A percentile compares a stretch with the other conserved stretches of the same genome.
These are phyloP conservation scores for Crocallis elinguaria DNA, from an alignment of 2,888 invertebrate genomes.

Conservation along the genomic window DNA sequence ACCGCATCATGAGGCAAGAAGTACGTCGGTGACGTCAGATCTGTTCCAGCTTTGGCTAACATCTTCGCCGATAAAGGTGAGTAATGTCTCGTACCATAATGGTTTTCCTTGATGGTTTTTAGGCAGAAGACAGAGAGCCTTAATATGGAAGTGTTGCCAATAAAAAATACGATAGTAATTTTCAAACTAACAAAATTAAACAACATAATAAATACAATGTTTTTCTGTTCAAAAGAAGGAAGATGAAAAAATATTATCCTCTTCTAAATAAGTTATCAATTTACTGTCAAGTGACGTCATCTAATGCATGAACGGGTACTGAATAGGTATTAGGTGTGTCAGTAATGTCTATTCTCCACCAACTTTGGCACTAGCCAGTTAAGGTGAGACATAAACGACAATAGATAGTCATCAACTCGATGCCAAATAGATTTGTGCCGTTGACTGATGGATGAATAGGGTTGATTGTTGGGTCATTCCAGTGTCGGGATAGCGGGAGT, in stretches of 20 bases:
- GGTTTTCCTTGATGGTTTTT: neutral
- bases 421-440: neutral
- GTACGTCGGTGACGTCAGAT: conserved; percentile 92
- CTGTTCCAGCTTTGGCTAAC: conserved; percentile 94
- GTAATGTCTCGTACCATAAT: conserved; percentile 48
- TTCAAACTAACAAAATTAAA: too few species aligned
- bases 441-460: neutral
- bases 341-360: neutral
- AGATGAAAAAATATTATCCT: too few species aligned
- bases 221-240: too few species aligned
- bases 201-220: too few species aligned
- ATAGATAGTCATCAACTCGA: neutral
- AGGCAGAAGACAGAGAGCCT: too few species aligned
- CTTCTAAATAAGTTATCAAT: neutral
- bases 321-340: neutral
- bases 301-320: neutral
- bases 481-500: too few species aligned
- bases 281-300: neutral
- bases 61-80: conserved; percentile 90
- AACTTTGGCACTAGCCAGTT: neutral
- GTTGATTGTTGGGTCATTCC: neutral
- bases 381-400: neutral
- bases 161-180: too few species aligned
- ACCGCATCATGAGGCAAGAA: conserved; percentile 82
- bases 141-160: too few species aligned